Base-by-base conservation (phyloP, 2,797 vertebrate species). In the Chloroceryle amazona region DNA sequence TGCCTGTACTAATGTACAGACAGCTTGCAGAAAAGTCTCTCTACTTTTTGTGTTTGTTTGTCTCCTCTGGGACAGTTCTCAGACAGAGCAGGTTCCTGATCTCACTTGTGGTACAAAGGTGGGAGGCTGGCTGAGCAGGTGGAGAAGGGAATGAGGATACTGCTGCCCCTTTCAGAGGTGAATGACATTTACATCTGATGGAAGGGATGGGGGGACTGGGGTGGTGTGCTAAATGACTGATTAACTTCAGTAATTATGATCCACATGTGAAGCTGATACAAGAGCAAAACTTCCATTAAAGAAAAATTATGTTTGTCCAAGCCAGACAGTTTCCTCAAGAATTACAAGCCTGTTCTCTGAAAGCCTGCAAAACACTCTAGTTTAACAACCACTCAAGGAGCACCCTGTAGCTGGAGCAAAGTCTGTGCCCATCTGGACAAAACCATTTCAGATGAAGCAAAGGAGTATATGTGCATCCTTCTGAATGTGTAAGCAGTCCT, bases 1-100 rank as follows among this genome's bases (percentile, higher is more conserved):
- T n/a, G 22, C 35, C 9, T 11, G 6, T 8, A 1, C 13, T 13
- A 54, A 4, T 11, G 10, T 31, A 22, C 11, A 11, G 6, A 14
- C 15, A 18, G 11, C 47, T 15, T 31, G 11, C n/a, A 79, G 23
- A 35, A 26, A 63, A 28, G 35, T 8, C 21, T 16, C 13, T 15
- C 19, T n/a, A 21, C 8, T 61, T 46, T 63, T 26, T 20, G 25
- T 9, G 4, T 17, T n/a, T 60, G 14, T 1, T 84, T 78, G 70
- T 26, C 37, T 25, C 28, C 28, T 8, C 1, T 7, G 47, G 16
- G 22, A 22, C 26, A 54, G 25, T 22, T 81, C 83, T 22, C 3
- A 2, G 25, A 6, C 20, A 62, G 18, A 28, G 42, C 3, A 6
- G 28, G 23, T 25, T 47, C 55, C 41, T 41, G 25, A 14, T 37